Conservation (phyloP, 2,888 invertebrate species). For the Drosophila ustulata region DNA sequence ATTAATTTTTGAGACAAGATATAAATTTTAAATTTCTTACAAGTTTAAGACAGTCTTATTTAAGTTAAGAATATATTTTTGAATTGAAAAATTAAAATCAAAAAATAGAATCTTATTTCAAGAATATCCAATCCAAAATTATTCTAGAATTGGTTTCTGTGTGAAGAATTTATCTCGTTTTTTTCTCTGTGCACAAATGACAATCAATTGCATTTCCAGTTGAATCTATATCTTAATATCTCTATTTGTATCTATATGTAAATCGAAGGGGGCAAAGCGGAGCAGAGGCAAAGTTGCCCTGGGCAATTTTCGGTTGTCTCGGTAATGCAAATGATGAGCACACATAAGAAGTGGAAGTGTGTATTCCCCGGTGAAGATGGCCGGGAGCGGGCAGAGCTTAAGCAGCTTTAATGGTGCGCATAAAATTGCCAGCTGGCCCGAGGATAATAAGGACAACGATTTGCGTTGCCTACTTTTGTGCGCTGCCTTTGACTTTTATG, state of each 20-base stretch:
- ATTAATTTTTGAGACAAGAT: no score
- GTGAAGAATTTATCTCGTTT: no score
- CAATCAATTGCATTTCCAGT: conserved; percentile 54
- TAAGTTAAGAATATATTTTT: no score
- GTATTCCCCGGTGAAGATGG: conserved; percentile 38
- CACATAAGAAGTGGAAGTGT: background rate
- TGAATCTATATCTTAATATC: conserved; percentile 7
- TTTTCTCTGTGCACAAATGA: conserved; percentile 13
- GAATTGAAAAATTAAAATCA: no score
- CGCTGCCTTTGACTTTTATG: conserved; percentile 37
- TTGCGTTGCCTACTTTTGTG: conserved; percentile 66
- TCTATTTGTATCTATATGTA: conserved; percentile 10
- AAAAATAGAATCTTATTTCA: no score
- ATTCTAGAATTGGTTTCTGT: no score
- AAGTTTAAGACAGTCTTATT: no score
- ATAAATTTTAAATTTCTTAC: no score
- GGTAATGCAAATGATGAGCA: conserved; percentile 50
- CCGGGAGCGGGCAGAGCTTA: conserved; percentile 61
- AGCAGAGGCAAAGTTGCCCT: conserved; percentile 20
- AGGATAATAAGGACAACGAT: conserved; percentile 38
- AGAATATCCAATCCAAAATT: no score
- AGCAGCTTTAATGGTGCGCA: conserved; percentile 74
- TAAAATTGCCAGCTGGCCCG: conserved; percentile 52
- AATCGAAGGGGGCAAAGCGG: background rate
- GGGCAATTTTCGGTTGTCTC: conserved; percentile 34